phyloP scores from a whole-genome alignment of 2,888 invertebrate genomes.

The Pomacea canaliculata region DNA sequence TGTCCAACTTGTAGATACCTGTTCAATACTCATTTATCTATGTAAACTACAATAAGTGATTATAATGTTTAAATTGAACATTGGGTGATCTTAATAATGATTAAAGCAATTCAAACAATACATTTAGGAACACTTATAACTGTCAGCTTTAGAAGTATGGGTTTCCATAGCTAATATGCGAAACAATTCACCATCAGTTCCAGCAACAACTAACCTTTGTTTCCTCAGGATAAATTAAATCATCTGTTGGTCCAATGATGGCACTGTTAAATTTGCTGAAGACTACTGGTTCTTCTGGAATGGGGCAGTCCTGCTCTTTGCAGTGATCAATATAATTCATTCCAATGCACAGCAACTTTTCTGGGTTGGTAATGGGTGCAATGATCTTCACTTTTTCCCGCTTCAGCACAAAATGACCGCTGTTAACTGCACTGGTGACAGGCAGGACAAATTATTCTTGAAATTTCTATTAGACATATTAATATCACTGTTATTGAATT shows the following conservation, averaged over 20 bases:
- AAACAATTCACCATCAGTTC: no score
- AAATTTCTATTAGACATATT: no score
- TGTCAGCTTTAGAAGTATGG: no score
- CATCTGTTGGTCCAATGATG: slow-evolving; percentile 77
- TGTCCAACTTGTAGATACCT: no score
- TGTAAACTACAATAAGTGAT: no score
- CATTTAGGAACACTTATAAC: no score
- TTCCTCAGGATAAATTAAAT: slow-evolving; percentile 49
- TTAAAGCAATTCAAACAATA: no score
- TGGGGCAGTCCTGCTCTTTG: slow-evolving; percentile 81
- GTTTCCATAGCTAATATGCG: no score
- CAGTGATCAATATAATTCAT: slow-evolving; percentile 90
- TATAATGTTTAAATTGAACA: no score
- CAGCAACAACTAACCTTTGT: slow-evolving; percentile 45
- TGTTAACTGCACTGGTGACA: slow-evolving; percentile 46
- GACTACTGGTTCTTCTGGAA: slow-evolving; percentile 84
- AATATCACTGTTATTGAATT: no score
- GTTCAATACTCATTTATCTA: no score
- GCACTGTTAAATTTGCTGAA: slow-evolving; percentile 89
- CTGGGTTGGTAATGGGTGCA: slow-evolving; percentile 83
- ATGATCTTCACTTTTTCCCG: slow-evolving; percentile 48
- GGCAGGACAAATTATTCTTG: background rate
- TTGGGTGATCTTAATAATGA: no score
- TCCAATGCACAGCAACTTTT: slow-evolving; percentile 88
- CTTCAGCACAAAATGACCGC: slow-evolving; percentile 43